phyloP scores from a whole-genome alignment of 1,140 invertebrate species.

The Harlomillsia oculata region DNA sequence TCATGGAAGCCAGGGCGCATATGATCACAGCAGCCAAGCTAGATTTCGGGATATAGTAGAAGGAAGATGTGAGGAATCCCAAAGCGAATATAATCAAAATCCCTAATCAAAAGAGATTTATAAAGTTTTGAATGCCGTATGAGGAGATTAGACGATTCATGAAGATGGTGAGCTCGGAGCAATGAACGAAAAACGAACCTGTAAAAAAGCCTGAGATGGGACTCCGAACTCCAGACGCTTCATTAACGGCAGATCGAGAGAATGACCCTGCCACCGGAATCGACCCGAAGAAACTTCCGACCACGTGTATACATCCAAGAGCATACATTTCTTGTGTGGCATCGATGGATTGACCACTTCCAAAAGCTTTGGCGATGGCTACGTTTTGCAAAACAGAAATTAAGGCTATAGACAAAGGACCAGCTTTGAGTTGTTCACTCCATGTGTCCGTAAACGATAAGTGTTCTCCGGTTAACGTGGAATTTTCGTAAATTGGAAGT shows the following conservation, averaged over 20 bases:
- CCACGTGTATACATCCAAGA: conserved; percentile 66
- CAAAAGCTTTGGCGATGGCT: conserved; percentile 68
- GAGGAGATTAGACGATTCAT: neutral
- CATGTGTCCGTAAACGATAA: conserved; percentile 63
- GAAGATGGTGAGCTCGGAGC: no score
- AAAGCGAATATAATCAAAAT: conserved; percentile 64
- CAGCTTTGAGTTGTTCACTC: conserved; percentile 44
- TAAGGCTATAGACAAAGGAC: conserved; percentile 53
- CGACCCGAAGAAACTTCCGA: conserved; percentile 77
- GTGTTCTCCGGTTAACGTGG: conserved; percentile 39
- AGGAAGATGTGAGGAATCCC: conserved; percentile 69
- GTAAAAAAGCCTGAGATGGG: conserved; percentile 42
- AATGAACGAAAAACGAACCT: no score
- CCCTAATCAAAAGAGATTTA: neutral
- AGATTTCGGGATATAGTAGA: conserved; percentile 77
- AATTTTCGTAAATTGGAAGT: conserved; percentile 18
- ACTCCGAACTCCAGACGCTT: conserved; percentile 63
- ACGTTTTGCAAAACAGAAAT: conserved; percentile 62
- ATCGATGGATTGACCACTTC: conserved; percentile 4
- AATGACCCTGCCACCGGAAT: conserved; percentile 89
- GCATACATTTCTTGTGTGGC: conserved; percentile 32
- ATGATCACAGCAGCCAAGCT: conserved; percentile 57
- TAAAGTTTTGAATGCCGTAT: neutral
- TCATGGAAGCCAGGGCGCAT: conserved; percentile 38
- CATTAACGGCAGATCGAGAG: conserved; percentile 82